Conservation (phyloP, 2,888 invertebrate species). For the Dasypogon diadema region DNA sequence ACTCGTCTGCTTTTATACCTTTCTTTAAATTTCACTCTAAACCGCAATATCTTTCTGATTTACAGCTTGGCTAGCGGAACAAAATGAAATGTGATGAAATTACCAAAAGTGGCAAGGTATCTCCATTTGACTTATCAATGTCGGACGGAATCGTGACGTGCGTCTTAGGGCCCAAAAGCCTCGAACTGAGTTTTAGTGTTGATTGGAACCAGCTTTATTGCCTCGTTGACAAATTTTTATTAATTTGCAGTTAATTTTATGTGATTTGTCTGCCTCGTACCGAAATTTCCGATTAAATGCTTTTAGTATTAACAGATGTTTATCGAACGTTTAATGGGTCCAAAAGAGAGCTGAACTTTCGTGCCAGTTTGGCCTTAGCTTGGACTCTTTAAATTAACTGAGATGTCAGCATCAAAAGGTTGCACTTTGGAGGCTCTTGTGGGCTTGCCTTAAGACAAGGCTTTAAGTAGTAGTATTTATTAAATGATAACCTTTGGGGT, state of each 20-base stretch:
- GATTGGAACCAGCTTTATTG: slow-evolving; percentile 41
- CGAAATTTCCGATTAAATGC: slow-evolving; percentile 47
- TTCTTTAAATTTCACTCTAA: not conserved
- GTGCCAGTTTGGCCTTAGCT: not conserved
- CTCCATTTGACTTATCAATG: slow-evolving; percentile 34
- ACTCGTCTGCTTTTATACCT: not conserved
- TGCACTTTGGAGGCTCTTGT: no score
- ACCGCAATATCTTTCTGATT: not conserved
- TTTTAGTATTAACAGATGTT: slow-evolving; percentile 49
- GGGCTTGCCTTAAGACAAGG: no score
- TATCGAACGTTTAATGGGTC: slow-evolving; percentile 40
- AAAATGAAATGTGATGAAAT: not conserved
- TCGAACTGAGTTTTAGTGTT: slow-evolving; percentile 12
- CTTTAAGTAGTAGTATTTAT: no score
- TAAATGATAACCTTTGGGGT: no score
- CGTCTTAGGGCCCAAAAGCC: not conserved
- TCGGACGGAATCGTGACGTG: slow-evolving; percentile 31
- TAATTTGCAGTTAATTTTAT: slow-evolving; percentile 52
- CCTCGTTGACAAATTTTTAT: slow-evolving; percentile 48
- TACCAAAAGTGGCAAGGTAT: not conserved
- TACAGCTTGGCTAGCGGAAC: not conserved
- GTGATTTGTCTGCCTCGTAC: slow-evolving; percentile 46
- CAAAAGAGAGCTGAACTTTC: slow-evolving; percentile 34
- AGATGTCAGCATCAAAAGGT: no score
- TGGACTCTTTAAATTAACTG: no score